phyloP scores from a whole-genome alignment of 2,113 vertebrate species.

The Gallinago media region DNA sequence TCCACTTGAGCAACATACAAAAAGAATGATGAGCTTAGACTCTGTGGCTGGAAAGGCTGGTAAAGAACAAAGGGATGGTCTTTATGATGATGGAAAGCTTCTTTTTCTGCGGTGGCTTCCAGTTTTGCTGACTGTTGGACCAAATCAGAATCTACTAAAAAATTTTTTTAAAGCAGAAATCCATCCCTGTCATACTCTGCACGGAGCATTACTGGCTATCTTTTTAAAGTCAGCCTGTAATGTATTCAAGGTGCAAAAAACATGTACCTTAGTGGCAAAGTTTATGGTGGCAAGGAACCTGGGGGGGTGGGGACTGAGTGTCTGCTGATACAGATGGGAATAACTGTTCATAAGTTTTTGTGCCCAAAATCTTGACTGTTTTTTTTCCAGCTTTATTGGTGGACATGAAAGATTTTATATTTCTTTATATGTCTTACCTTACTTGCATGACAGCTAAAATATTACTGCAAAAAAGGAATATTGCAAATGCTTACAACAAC shows the following conservation, averaged over 20 bases:
- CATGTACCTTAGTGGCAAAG: neutral
- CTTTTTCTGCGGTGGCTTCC: neutral
- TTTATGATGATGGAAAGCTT: neutral
- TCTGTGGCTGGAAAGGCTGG: neutral
- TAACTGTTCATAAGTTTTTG: neutral
- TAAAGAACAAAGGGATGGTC: neutral
- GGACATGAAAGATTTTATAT: neutral
- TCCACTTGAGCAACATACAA: neutral
- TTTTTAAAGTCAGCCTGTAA: neutral
- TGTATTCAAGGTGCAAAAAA: neutral
- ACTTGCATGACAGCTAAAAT: neutral
- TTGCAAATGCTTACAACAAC: neutral
- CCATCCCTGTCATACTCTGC: neutral
- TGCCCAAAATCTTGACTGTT: neutral
- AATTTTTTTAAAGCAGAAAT: neutral
- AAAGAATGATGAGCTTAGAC: neutral
- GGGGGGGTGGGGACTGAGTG: fast-evolving
- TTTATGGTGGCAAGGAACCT: neutral
- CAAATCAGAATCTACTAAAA: neutral
- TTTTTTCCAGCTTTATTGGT: neutral
- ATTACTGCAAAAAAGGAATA: neutral
- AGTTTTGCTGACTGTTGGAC: neutral
- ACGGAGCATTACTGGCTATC: neutral
- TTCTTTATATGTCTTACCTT: neutral
- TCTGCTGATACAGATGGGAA: neutral